Evolutionary conservation across 2,113 vertebrate species (phyloP), one percentile per base, ranked within the genome.

Genomic region (Sinocyclocheilus anshuiensis): DNA sequence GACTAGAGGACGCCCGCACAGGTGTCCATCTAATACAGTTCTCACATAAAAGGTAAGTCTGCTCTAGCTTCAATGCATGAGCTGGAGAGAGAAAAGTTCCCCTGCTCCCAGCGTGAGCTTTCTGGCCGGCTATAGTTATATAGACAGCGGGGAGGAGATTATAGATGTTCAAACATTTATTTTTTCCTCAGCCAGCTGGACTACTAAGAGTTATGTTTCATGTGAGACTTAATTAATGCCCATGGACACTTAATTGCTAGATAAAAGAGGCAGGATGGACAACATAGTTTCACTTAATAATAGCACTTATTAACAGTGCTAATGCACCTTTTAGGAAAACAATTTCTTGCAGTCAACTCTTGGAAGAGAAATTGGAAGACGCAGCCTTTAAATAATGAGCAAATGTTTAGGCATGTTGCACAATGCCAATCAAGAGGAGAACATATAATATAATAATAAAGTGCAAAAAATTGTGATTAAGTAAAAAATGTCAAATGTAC

Each of bases 11-110:
- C 81, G 75, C 83, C 72, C 42, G 61, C 75, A 74, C 83, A 90
- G 86, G 92, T 89, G 81, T 84, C 89, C 87, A 89, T 91, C 89
- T 92, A 90, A 93, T 92, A 90, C 89, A 71, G 85, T 84, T 85
- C 83, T 91, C 85, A 92, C 89, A 91, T 92, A 87, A 92, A 90
- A 93, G 89, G 87, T 84, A 84, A 91, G 84, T 88, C 88, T 86
- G 89, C 86, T 89, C 57, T 84, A 88, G 89, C 86, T 87, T 84
- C 78, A 87, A 88, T 87, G 86, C 84, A 87, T 67, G 75, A 85
- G 84, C 84, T 84, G 77, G 39, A 84, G 42, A 87, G 33, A 69
- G 61, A 82, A 88, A 92, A 90, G 81, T 75, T 89, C 74, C 81
- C 87, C 53, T 55, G 85, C 90, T 90, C 71, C 53, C 83, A 83